Percentiles rank a stretch among this genome's conserved stretches.
Conservation (phyloP, 2,797 vertebrate species). For the Garrulus glandarius region DNA sequence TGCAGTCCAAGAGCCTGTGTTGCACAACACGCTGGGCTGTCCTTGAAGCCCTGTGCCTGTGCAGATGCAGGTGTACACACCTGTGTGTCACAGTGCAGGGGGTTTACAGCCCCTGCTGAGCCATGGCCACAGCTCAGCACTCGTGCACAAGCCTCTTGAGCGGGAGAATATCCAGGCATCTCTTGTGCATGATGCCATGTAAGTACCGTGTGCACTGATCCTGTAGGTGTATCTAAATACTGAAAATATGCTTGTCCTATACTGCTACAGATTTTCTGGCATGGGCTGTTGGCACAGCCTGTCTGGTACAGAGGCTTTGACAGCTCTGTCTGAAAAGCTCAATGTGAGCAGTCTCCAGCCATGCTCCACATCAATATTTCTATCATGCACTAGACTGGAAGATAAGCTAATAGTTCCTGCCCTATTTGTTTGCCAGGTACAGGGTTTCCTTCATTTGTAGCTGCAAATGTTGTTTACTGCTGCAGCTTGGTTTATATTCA, state of each 20-base stretch:
- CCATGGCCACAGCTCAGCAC: not conserved
- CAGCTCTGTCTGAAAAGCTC: not conserved
- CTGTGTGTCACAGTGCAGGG: fast-evolving
- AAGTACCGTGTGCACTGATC: not conserved
- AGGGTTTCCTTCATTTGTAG: not conserved
- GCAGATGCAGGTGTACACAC: not conserved
- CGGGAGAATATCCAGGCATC: not conserved
- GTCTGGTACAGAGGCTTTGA: not conserved
- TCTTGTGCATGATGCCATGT: not conserved
- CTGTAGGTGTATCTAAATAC: not conserved
- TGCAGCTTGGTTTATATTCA: not conserved
- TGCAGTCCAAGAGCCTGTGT: not conserved
- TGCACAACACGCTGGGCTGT: not conserved
- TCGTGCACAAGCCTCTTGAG: not conserved
- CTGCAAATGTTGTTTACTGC: not conserved
- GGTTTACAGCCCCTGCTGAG: not conserved
- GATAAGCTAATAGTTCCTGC: not conserved
- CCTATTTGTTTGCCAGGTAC: not conserved
- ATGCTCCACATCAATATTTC: not conserved
- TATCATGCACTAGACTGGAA: not conserved
- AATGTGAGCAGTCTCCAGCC: not conserved
- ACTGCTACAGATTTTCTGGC: constrained; percentile 7
- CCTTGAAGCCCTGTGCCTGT: not conserved
- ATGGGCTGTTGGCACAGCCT: not conserved
- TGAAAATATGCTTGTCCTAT: not conserved